Evolutionary conservation across 2,797 vertebrate species (phyloP), one percentile per base, ranked within the genome.

Genomic region (Crocidura indochinensis): DNA sequence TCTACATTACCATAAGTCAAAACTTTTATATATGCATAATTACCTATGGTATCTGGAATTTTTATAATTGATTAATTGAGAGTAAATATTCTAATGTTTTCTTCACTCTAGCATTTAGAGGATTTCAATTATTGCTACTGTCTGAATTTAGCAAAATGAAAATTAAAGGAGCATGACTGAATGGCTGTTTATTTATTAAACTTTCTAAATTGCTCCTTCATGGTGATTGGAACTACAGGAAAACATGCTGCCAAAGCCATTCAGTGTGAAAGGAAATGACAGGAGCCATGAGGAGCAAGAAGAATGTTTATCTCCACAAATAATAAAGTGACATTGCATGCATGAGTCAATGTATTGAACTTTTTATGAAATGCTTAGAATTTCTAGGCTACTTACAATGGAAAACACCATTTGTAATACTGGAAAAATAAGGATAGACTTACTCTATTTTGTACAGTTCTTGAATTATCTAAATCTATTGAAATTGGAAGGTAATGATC

Each of bases 101-200:
- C 15, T 14, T 91, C 77, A 4, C 31, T 86, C 27, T 92, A 77
- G 26, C 24, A 88, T 84, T 87, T 87, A 92, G 24, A 11, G 86
- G 17, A 84, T 82, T 92, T 93, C 62, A 81, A 27, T 87, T 91
- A 84, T 77, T 72, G 31, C 5, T 62, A 76, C 71, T 89, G 47
- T 86, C n/a, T 94, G 71, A 22, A 92, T 89, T 91, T 79, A 71
- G 29, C 88, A 17, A 49, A 90, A 73, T 60, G 27, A 80, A 73
- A 94, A 91, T 24, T 88, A 74, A 86, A 86, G 75, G 29, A 86
- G 44, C 84, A 64, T 93, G 65, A 15, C 60, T 38, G 46, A 86
- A 88, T 92, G 60, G 29, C 73, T 87, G 10, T 71, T 91, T 94
- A 75, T 84, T 91, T 89, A 83, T 90, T 92, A 87, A 80, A 71